Evolutionary conservation across 2,113 vertebrate species (phyloP), one percentile per base, ranked within the genome.

Genomic region (Corythoichthys intestinalis): DNA sequence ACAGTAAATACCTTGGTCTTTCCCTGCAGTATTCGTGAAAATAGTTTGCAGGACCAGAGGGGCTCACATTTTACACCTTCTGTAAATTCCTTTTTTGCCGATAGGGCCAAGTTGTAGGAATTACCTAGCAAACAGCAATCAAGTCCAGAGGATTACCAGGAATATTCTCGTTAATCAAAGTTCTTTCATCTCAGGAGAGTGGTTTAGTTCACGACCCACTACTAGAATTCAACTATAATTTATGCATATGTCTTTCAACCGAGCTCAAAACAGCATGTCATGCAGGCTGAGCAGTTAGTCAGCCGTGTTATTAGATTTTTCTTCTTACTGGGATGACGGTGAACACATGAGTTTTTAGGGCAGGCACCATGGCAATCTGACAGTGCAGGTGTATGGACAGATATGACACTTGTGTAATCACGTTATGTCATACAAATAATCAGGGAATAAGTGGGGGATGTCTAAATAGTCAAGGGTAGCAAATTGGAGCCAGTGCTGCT

Each of bases 271-370:
- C 79, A 85, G 83, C 82, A 83, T 81, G 84, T 80, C 86, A 83
- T 84, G 83, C 79, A 72, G 82, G 62, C 74, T 83, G 86, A 82
- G 87, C 79, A 87, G 82, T 83, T 81, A 90, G 79, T 86, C 90
- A 89, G 79, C 86, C 89, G 86, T 90, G 89, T 85, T 90, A 91
- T 91, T 90, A 85, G 82, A 87, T 86, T 89, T 88, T 76, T 76
- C 75, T 61, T 69, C 50, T 72, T 58, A 48, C 62, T 35, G 28
- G 20, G 39, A 69, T 41, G 79, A 71, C 66, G 72, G 74, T 63
- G 50, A 71, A 60, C 59, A 72, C 73, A 57, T 66, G 37, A 72
- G 75, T 71, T 79, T 77, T 28, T 48, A 58, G 49, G 70, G 65
- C 71, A 66, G 73, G 71, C 54, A 67, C 68, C 70, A 53, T 80